Evolutionary conservation across 2,797 vertebrate species (phyloP), one percentile per base, ranked within the genome.

Genomic region (Ctenosaura bakeri): DNA sequence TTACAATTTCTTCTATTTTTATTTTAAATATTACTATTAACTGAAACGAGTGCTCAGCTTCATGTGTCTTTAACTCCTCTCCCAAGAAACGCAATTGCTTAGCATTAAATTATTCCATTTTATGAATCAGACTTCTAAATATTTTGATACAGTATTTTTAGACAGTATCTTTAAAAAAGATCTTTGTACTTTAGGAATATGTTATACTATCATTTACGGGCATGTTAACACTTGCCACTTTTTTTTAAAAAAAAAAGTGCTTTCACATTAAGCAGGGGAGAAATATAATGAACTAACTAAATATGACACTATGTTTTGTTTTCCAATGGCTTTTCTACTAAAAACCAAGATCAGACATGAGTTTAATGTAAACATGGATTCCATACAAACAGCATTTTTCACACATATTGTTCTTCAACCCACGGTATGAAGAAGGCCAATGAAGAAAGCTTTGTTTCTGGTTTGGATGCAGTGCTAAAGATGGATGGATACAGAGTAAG

Each of bases 221-320:
- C 16, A 29, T 52, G 24, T 81, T 54, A 29, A 74, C 14, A 4
- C 12, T 80, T 87, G 9, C 0, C 5, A 8, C 56, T 74, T 29
- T 13, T 29, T 29, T 66, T 29, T 29, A 20, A 2, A 62, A 22
- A 86, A 59, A 10, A 86, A 59, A 10, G 9, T 32, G 35, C 29
- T 71, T 46, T 32, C 62, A 50, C 32, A 59, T 32, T 66, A 66
- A 1, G 5, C 2, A 66, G n/a, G 52, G 64, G 29, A 77, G 32
- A 87, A 87, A 66, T 69, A n/a, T 87, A 84, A 84, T 82, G 79
- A 79, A 62, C 52, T 62, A 77, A 77, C 24, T 42, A 46, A 64
- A 59, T 26, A 3, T 9, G 8, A 83, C 64, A 62, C 16, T 22
- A 38, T 62, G 38, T 64, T 77, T 88, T 10, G 2, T 78, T 69